Percentiles rank a stretch among this genome's conserved stretches.
phyloP scores from a whole-genome alignment of 2,113 vertebrate genomes.

The Gavialis gangeticus region DNA sequence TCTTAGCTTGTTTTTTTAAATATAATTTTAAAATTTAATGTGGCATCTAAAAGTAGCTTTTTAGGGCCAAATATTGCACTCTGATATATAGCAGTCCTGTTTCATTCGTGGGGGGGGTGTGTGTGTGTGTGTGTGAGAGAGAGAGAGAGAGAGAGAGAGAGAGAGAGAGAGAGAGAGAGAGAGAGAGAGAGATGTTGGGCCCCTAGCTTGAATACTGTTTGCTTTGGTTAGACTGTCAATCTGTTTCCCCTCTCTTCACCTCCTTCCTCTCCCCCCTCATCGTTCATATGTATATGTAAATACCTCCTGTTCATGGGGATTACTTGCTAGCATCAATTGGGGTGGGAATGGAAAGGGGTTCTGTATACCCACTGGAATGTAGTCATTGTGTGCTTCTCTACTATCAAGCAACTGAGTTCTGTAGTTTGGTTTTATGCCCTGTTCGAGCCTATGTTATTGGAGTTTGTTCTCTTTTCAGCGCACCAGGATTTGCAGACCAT shows the following conservation, averaged over 20 bases:
- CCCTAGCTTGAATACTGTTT: constrained; percentile 44
- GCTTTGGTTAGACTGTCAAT: constrained; percentile 47
- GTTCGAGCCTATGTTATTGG: neutral
- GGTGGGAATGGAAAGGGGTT: neutral
- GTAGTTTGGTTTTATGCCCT: no score
- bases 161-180: no score
- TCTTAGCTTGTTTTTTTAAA: neutral
- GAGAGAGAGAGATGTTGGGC: no score
- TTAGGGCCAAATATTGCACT: neutral
- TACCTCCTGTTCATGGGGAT: constrained; percentile 40
- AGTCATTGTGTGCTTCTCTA: no score
- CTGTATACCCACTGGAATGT: neutral
- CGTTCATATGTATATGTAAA: constrained; percentile 26
- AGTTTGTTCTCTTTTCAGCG: constrained; percentile 13
- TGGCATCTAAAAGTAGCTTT: constrained; percentile 48
- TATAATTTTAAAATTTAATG: neutral
- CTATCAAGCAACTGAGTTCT: no score
- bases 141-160: no score
- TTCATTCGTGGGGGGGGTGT: no score
- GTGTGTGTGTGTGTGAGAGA: no score
- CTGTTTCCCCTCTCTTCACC: constrained; percentile 8
- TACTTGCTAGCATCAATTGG: neutral
- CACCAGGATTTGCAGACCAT: constrained; percentile 10
- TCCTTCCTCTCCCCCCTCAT: no score
- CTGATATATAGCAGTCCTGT: neutral